Conservation (phyloP, 2,113 vertebrate species). For the Heterocephalus glaber region DNA sequence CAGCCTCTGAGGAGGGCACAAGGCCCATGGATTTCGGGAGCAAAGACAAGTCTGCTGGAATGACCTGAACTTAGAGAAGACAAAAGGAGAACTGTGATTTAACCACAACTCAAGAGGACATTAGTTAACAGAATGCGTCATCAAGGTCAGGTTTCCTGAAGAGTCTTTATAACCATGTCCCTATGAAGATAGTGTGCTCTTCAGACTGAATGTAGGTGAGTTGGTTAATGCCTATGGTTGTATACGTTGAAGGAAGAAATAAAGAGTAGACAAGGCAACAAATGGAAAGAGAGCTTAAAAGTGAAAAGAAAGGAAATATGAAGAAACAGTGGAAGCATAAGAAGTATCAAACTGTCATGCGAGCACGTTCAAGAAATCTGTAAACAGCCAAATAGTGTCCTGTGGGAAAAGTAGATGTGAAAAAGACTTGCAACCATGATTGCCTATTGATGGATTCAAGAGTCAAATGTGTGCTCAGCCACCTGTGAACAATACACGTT, state of each 20-base stretch:
- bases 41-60: constrained; percentile 18
- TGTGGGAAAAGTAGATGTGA: neutral
- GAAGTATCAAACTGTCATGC: constrained; percentile 40
- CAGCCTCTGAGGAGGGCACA: neutral
- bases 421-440: neutral
- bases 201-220: neutral
- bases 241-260: neutral
- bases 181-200: neutral
- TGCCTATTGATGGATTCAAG: constrained; percentile 18
- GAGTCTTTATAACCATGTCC: neutral
- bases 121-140: neutral
- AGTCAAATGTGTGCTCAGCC: constrained; percentile 16
- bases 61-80: constrained; percentile 59
- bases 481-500: constrained; percentile 53
- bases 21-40: neutral
- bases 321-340: neutral
- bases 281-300: neutral
- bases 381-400: neutral
- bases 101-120: neutral
- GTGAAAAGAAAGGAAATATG: neutral
- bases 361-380: constrained; percentile 53
- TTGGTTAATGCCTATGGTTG: neutral
- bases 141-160: neutral
- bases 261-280: neutral
- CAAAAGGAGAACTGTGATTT: constrained; percentile 43